Evolutionary conservation across 2,113 vertebrate genomes (phyloP), one percentile per base, ranked within the genome.

Genomic region (Anthoscopus minutus): DNA sequence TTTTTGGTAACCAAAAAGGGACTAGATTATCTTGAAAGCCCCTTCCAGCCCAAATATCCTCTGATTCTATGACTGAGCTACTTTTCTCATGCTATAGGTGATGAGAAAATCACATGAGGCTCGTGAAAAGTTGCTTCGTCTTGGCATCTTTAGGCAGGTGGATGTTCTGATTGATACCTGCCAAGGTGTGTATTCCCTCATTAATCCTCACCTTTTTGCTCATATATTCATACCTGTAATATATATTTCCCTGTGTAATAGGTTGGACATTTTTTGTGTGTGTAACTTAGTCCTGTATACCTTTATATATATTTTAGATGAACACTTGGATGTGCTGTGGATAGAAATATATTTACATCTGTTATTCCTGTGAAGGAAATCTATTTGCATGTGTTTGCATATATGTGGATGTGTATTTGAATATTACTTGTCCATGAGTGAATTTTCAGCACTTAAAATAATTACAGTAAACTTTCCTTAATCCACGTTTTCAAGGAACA

Each of bases 141-240:
- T 99, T 1, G 99, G 99, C 10, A 98, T 99, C 79, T 99, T 99
- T 40, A 98, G 98, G 44, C 98, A 99, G 10, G 99, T 99, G 65
- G 99, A 99, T 19, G 99, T 99, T 58, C 97, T 99, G 57, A 99
- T 99, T 14, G 99, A 99, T 67, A 98, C 98, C 0, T 99, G 98
- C 90, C 98, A 99, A 92, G 99, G 99, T 99, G 97, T 27, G 69
- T 66, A 35, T 22, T 33, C 27, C 35, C 44, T 53, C 27, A 24
- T 19, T 21, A 38, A 66, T 45, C 35, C 48, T 89, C 9, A 31
- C 6, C 21, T 60, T 45, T 80, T 82, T 31, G 8, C 50, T 88
- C 20, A 15, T 11, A 3, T 11, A 7, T 20, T 28, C 33, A 35
- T 70, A 24, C 33, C 20, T 84, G 4, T 42, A 17, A 64, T 50